phyloP scores from a whole-genome alignment of 2,113 vertebrate genomes.

The Engraulis encrasicolus region DNA sequence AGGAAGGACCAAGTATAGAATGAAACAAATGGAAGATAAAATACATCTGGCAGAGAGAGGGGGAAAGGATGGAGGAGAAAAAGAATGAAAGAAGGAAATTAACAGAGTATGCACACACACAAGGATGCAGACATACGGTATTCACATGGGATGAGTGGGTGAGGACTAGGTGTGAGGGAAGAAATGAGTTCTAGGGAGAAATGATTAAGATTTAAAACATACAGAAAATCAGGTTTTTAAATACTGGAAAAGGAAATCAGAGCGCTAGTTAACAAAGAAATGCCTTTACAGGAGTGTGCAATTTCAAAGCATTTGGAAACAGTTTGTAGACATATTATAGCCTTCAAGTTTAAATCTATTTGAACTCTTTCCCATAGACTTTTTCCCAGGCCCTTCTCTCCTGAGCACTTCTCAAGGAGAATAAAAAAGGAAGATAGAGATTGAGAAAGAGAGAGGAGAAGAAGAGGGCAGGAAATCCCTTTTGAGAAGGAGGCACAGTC shows the following conservation, averaged over 20 bases:
- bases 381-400: slow-evolving; percentile 4
- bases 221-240: too few relatives aligned
- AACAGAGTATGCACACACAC: background rate
- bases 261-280: background rate
- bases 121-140: background rate
- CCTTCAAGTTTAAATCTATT: background rate
- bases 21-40: too few relatives aligned
- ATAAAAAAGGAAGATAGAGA: slow-evolving; percentile 32
- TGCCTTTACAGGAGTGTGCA: too few relatives aligned
- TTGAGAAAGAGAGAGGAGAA: slow-evolving; percentile 23
- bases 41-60: too few relatives aligned
- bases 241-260: background rate
- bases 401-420: background rate
- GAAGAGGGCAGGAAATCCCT: slow-evolving; percentile 63
- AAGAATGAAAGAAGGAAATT: background rate
- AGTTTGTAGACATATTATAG: too few relatives aligned
- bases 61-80: too few relatives aligned
- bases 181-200: too few relatives aligned
- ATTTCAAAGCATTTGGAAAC: too few relatives aligned
- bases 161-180: too few relatives aligned
- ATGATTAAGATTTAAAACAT: too few relatives aligned
- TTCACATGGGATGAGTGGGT: too few relatives aligned
- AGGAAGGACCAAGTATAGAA: too few relatives aligned
- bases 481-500: slow-evolving; percentile 68
- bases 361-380: background rate